Evolutionary conservation across 1,140 invertebrate genomes (phyloP), one percentile per base, ranked within the genome.

Genomic region (Lineus longissimus): DNA sequence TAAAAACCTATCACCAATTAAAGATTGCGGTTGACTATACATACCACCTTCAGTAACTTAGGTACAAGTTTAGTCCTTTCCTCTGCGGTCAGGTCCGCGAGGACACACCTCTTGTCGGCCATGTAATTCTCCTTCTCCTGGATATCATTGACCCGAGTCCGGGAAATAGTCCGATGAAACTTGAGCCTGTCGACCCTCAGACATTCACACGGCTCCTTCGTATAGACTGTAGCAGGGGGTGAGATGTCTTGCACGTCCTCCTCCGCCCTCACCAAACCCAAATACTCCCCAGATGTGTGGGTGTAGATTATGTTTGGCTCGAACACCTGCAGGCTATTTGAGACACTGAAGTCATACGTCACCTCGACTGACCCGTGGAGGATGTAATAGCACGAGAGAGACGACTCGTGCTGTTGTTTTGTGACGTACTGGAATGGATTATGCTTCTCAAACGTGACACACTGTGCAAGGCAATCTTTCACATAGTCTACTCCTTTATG

Each of bases 301-400:
- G 67, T 77, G 61, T 77, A 77, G 11, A 77, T 71, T 6, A 77
- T 77, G 60, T 75, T 72, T 0, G 75, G 71, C 55, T 77, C 73
- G 47, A 71, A 75, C 7, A 76, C 72, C 51, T 67, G 70, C 69
- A 61, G 11, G 71, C 67, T 63, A 29, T 65, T 64, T 6, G 68
- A 66, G 0, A 62, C 59, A 33, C 64, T 67, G 55, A 73, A 65
- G 56, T 75, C 74, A 51, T 77, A 77, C 23, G 73, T 76, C 45
- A 75, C 75, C 62, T 77, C 74, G 13, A 76, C 74, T 0, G 68
- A 70, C 0, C 75, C 75, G 22, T 70, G 65, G 0, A 76, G 55
- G 19, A 77, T 69, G 55, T 77, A 77, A 62, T 73, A 76, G 47
- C 75, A 77, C 0, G 69, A 73, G 17, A 75, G 41, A 9, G 59